Conservation (phyloP, 1,140 invertebrate species). For the Drosophila ohnishii region DNA sequence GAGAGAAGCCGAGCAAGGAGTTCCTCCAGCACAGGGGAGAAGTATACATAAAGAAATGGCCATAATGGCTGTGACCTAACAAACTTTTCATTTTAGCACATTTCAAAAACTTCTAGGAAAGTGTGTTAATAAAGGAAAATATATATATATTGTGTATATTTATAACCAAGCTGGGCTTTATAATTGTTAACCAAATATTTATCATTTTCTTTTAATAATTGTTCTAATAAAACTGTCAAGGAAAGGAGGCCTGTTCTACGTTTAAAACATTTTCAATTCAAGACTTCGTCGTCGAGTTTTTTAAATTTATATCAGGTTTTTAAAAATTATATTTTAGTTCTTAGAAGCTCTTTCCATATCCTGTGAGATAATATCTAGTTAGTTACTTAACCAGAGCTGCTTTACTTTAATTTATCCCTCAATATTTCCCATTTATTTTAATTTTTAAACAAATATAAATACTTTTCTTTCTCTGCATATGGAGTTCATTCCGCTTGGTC, state of each 20-base stretch:
- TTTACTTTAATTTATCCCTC: too few species aligned
- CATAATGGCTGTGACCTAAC: constrained; percentile 3
- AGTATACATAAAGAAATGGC: constrained; percentile 4
- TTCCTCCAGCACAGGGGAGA: constrained; percentile 2
- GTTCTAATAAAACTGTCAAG: neutral
- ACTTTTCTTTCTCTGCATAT: constrained; percentile 7
- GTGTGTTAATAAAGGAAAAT: neutral
- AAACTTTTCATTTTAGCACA: constrained; percentile 12
- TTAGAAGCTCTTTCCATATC: neutral
- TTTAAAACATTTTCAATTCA: neutral
- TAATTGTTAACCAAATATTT: neutral
- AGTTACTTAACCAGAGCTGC: neutral
- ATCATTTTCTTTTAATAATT: neutral
- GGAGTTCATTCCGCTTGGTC: constrained; percentile 15
- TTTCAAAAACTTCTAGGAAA: neutral
- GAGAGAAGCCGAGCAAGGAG: constrained; percentile 17
- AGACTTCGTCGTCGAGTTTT: too few species aligned
- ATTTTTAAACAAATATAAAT: neutral
- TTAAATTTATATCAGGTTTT: too few species aligned
- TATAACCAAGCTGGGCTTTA: neutral
- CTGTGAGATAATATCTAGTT: neutral
- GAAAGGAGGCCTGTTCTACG: too few species aligned
- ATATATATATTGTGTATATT: neutral
- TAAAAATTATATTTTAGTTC: neutral
- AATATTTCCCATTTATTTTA: neutral